Evolutionary conservation across 2,888 invertebrate species (phyloP), one percentile per base, ranked within the genome.

Genomic region (Brachyptera putata): DNA sequence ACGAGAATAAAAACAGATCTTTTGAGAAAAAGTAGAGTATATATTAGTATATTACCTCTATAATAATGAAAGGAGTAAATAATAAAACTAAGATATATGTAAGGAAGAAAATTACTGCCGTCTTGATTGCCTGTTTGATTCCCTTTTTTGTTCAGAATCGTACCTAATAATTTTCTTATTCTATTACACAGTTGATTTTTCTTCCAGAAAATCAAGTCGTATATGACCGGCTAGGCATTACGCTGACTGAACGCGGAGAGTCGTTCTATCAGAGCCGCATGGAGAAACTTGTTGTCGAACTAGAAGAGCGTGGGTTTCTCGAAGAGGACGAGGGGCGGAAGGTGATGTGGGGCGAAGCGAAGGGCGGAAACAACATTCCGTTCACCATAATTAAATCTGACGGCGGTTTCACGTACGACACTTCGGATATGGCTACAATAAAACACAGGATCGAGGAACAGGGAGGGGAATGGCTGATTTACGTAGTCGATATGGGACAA

Each of bases 361-460:
- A n/a, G n/a, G 83, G 80, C 5, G 82, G 82, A 16, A 76, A 81
- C 2, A 85, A 85, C 56, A 86, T 97, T 61, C 98, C 98, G 0
- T 75, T 99, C 57, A 99, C 96, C 0, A 80, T 99, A 22, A 86
- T 98, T 0, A 99, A 99, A 76, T 92, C 95, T 1, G 99, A 97
- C 75, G 99, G 99, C 30, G 95, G 95, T 14, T 85, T 75, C 70
- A 99, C 99, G 0, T 99, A 99, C 73, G 99, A 99, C 72, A 98
- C 99, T 0, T 98, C 98, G 0, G 99, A 99, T 72, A 80, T 99
- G 83, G 95, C 99, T 1, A 86, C 94, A 2, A 83, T 99, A 16
- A 89, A 86, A 69, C 88, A 96, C 57, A 82, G 93, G 55, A 74
- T 91, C 1, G 77, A 86, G 58, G 91, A 91, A 70, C 95, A 97